Evolutionary conservation across 1,140 invertebrate genomes (phyloP).

Genomic region (Trichomalopsis sarcophagae): DNA sequence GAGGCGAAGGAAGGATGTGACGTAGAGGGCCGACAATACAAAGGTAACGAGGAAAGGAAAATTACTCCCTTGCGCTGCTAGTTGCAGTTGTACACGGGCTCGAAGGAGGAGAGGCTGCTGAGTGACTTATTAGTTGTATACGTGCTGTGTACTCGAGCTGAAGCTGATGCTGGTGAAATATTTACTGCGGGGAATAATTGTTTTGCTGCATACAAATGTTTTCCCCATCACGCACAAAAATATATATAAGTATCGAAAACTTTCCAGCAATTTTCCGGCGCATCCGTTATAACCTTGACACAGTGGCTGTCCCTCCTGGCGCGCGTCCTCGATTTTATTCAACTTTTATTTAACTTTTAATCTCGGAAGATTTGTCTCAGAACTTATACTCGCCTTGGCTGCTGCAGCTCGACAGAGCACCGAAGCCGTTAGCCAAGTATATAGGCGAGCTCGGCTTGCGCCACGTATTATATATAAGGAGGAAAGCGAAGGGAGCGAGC

Average conservation of each 20-base stretch:
- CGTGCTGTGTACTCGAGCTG: too few species aligned
- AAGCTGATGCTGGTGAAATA: too few species aligned
- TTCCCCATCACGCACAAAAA: too few species aligned
- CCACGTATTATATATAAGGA: background rate
- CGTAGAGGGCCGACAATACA: constrained; percentile 4
- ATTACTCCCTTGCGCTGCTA: background rate
- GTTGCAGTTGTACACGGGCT: background rate
- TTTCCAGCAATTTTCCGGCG: too few species aligned
- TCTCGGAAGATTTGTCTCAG: background rate
- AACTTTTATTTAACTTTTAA: background rate
- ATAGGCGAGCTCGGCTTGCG: background rate
- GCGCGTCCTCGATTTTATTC: background rate
- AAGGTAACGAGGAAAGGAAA: constrained; percentile 18
- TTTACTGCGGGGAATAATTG: background rate
- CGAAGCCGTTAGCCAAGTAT: background rate
- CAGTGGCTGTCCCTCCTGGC: too few species aligned
- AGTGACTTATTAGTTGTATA: too few species aligned
- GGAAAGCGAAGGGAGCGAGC: background rate
- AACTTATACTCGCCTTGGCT: background rate
- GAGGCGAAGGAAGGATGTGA: background rate
- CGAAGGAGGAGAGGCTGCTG: too few species aligned
- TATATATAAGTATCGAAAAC: too few species aligned
- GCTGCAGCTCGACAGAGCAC: too few species aligned
- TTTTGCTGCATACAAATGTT: background rate
- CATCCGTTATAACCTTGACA: too few species aligned